Evolutionary conservation across 2,888 invertebrate genomes (phyloP), one percentile per base, ranked within the genome.

Genomic region (Galerucella pusilla): DNA sequence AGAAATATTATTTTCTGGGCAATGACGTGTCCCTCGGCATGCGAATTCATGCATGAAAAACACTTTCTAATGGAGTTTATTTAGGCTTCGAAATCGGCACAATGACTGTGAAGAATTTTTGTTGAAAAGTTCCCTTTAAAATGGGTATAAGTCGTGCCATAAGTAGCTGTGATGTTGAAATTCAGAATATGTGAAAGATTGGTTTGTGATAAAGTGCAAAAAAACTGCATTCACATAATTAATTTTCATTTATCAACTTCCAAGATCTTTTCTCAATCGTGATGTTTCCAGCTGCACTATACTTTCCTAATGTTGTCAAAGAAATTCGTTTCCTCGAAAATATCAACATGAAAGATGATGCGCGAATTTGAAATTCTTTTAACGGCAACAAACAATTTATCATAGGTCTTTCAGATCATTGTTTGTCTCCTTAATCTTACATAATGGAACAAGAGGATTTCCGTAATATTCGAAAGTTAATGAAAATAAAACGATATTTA

Each of bases 1-100:
- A 71, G 71, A 71, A 71, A 71, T 71, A 71, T 71, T 71, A 66
- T 71, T 59, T 46, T 66, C 45, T 11, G 71, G 60, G 66, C 66
- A 65, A 71, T 71, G 71, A 71, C 71, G 71, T 71, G 71, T 66
- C 71, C 71, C 65, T 52, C 57, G 46, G 59, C 71, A 66, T 66
- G 66, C 66, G 65, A 66, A 66, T 66, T 71, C 71, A 59, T 59
- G 66, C 71, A 71, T 66, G 66, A 71, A 71, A 71, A 66, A 42
- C 66, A 65, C 35, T 66, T 65, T 49, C 71, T 66, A 59, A 71
- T 25, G n/a, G 59, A 52, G 71, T 71, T 63, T 65, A 66, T 71
- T 71, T 71, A 59, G 20, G 60, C 60, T 71, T 71, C 5, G 59
- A 64, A 45, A 42, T 16, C 54, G 54, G n/a, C 16, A 54, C 16